These are phyloP conservation scores for Endomychus coccineus DNA, from an alignment of 2,888 invertebrate genomes.

Conservation along the genomic window DNA sequence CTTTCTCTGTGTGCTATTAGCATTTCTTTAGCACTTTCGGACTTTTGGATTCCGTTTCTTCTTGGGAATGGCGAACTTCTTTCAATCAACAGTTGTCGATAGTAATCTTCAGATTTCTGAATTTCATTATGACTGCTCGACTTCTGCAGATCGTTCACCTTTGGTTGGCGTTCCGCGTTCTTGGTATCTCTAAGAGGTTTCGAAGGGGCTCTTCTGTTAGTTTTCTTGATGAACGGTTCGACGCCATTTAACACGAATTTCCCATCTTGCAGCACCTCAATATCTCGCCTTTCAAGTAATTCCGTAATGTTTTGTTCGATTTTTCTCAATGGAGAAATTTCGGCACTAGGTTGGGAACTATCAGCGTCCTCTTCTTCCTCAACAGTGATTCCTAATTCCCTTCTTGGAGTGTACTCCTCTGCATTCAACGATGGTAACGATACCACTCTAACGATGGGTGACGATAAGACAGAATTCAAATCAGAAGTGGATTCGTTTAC, in stretches of 20 bases:
- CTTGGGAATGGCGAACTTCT: constrained; percentile 41
- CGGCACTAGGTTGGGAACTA: constrained; percentile 54
- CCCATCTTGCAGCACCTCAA: constrained; percentile 37
- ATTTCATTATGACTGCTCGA: constrained; percentile 58
- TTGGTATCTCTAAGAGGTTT: constrained; percentile 30
- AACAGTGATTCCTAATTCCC: constrained; percentile 61
- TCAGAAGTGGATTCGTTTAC: constrained; percentile 56
- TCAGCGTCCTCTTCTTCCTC: constrained; percentile 63
- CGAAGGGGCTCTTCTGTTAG: constrained; percentile 37
- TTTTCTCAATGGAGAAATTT: constrained; percentile 61
- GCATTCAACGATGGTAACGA: constrained; percentile 58
- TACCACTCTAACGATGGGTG: constrained; percentile 61
- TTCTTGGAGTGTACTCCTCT: constrained; percentile 54
- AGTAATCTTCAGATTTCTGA: constrained; percentile 43
- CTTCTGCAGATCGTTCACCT: constrained; percentile 53
- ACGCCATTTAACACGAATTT: constrained; percentile 41
- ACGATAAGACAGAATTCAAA: constrained; percentile 50
- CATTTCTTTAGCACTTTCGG: constrained; percentile 68
- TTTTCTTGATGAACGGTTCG: constrained; percentile 42
- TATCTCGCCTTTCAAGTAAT: constrained; percentile 48
- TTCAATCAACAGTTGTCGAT: constrained; percentile 40
- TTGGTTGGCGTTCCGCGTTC: constrained; percentile 40
- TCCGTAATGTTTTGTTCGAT: constrained; percentile 68
- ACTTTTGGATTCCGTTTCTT: constrained; percentile 63
- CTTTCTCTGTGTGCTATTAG: constrained; percentile 45